Evolutionary conservation across 2,888 invertebrate species (phyloP).

Genomic region (Celastrina argiolus): DNA sequence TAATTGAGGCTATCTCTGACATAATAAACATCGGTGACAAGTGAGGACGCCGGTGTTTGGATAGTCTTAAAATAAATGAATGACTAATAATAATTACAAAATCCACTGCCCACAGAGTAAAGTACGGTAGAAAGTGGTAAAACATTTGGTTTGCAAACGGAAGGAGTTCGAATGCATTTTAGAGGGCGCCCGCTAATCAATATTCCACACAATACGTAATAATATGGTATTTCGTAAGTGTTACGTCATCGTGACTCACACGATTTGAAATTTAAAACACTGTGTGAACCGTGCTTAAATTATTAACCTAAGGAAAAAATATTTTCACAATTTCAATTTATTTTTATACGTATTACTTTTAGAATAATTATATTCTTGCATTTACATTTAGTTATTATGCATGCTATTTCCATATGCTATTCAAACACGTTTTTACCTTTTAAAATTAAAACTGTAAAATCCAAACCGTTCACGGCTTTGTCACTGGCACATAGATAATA

Average conservation of each 20-base stretch:
- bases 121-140: conserved; percentile 38
- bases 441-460: background rate
- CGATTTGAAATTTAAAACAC: conserved; percentile 22
- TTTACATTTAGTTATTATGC: conserved; percentile 1
- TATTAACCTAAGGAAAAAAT: conserved; percentile 18
- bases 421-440: background rate
- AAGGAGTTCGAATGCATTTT: conserved; percentile 51
- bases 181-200: conserved; percentile 58
- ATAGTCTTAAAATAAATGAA: conserved; percentile 43
- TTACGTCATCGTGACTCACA: conserved; percentile 52
- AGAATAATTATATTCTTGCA: background rate
- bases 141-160: conserved; percentile 34
- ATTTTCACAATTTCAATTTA: background rate
- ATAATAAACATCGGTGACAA: conserved; percentile 59
- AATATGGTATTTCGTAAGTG: conserved; percentile 46
- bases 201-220: conserved; percentile 53
- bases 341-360: background rate
- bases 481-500: too few relatives aligned
- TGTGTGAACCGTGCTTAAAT: conserved; percentile 26
- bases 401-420: background rate
- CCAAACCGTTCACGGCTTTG: background rate
- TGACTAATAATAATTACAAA: conserved; percentile 43
- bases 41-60: conserved; percentile 56
- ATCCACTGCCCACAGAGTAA: conserved; percentile 24
- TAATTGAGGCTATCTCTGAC: conserved; percentile 50